These are phyloP conservation scores for Panthera uncia DNA, from an alignment of 2,113 vertebrate genomes.

Conservation along the genomic window DNA sequence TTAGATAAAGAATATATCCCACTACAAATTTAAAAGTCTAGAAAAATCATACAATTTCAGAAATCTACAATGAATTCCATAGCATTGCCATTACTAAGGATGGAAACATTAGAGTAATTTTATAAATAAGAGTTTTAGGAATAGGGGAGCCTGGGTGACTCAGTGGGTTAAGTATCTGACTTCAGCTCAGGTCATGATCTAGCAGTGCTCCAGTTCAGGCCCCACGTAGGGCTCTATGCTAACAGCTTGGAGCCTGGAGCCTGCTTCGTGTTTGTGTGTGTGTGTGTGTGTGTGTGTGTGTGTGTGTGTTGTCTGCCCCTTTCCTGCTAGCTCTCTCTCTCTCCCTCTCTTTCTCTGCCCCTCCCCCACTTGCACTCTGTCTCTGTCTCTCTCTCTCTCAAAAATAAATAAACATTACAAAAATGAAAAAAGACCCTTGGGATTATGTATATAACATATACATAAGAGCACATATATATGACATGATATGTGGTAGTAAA, in stretches of 20 bases:
- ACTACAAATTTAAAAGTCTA: neutral
- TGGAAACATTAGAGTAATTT: neutral
- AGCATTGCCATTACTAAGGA: neutral
- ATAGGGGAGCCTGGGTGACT: neutral
- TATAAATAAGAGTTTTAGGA: neutral
- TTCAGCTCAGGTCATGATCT: neutral
- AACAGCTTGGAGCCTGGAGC: too few species aligned
- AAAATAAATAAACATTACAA: neutral
- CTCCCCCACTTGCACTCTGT: neutral
- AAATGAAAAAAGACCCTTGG: neutral
- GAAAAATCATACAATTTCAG: neutral
- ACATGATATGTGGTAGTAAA: neutral
- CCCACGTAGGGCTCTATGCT: neutral
- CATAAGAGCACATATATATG: neutral
- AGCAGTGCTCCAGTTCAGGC: neutral
- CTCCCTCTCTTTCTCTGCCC: neutral
- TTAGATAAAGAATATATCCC: neutral
- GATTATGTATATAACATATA: neutral
- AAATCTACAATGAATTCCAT: neutral
- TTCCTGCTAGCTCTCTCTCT: neutral
- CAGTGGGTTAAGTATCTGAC: neutral
- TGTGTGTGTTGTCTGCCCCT: too few species aligned
- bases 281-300: too few species aligned
- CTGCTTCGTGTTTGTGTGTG: too few species aligned
- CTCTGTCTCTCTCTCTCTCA: neutral